Conservation (phyloP, 2,113 vertebrate species). For the Protobothrops flavoviridis region DNA sequence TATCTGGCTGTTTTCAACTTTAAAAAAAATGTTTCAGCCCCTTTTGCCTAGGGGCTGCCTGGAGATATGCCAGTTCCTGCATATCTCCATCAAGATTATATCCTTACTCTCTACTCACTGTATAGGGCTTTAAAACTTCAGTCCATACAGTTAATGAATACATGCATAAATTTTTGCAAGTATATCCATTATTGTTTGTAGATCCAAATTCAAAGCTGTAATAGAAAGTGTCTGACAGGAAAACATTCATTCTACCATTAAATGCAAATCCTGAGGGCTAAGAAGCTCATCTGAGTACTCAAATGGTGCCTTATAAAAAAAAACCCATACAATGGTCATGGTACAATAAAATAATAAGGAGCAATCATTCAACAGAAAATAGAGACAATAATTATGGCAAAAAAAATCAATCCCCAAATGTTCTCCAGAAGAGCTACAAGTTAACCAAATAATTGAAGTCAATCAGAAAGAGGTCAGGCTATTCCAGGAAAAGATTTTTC, state of each 20-base stretch:
- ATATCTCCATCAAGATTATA: background rate
- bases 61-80: background rate
- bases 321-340: background rate
- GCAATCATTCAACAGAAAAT: background rate
- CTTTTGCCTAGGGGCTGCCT: background rate
- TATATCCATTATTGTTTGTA: background rate
- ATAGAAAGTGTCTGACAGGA: background rate
- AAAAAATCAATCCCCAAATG: background rate
- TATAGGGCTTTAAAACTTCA: background rate
- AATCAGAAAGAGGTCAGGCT: background rate
- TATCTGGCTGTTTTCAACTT: background rate
- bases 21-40: background rate
- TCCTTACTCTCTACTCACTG: background rate
- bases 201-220: background rate
- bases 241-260: background rate
- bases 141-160: background rate
- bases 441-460: background rate
- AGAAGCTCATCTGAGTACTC: background rate
- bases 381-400: background rate
- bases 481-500: background rate
- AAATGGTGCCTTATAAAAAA: background rate
- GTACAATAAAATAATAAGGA: background rate
- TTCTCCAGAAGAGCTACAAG: background rate
- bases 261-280: background rate
- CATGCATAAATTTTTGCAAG: background rate